phyloP scores from a whole-genome alignment of 2,797 vertebrate species.

The Distichodus sexfasciatus region DNA sequence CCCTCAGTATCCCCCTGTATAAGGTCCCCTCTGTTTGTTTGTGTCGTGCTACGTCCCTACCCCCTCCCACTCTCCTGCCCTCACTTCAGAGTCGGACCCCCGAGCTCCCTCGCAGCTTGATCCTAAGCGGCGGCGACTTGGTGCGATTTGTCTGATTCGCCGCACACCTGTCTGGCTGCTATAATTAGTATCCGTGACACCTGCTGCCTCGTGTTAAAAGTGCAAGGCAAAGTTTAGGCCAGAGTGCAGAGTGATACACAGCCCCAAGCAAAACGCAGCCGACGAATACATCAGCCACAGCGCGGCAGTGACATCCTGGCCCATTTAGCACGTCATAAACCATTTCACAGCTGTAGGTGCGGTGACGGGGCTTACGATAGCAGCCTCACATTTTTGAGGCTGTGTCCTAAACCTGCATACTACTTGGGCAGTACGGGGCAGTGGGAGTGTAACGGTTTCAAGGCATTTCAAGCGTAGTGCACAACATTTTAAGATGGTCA shows the following conservation, averaged over 20 bases:
- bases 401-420: no score
- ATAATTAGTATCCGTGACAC: constrained; percentile 72
- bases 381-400: no score
- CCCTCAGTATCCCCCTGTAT: no score
- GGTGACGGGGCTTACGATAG: no score
- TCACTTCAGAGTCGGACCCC: no score
- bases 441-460: no score
- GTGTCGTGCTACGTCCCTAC: no score
- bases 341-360: not conserved
- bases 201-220: constrained; percentile 53
- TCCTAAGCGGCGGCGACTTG: constrained; percentile 76
- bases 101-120: constrained; percentile 63
- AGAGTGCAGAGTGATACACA: constrained; percentile 22
- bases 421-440: no score
- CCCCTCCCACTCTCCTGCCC: no score
- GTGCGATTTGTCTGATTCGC: constrained; percentile 72
- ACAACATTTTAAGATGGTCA: no score
- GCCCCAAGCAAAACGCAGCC: constrained; percentile 31
- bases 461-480: no score
- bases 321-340: not conserved
- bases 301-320: constrained; percentile 12
- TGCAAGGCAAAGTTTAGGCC: constrained; percentile 63
- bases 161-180: constrained; percentile 70
- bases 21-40: no score
- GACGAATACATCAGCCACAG: constrained; percentile 14